Base-by-base conservation (phyloP, 2,888 invertebrate species). In the Galeruca laticollis region DNA sequence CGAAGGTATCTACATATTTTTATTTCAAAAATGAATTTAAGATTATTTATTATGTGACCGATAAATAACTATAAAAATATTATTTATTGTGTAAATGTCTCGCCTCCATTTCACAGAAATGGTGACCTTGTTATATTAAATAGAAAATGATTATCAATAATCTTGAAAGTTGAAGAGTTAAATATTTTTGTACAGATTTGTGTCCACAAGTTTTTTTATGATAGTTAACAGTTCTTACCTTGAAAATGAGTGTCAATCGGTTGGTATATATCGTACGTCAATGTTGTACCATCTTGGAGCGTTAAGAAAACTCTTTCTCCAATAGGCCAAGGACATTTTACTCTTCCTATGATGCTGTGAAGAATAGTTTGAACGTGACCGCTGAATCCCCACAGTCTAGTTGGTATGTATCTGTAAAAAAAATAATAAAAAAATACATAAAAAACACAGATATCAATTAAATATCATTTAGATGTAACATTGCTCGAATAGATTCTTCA, bases 311-410 rank as follows among this genome's bases (percentile, higher is more conserved):
- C 91, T 64, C 96, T 89, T 79, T 93, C 93, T 31, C 97, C 96
- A 78, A 93, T 91, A 0, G 95, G 94, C 92, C 94, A 94, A 63
- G 96, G 96, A 81, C 96, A 95, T 73, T 93, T 91, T 26, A 96
- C 93, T 67, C 97, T 90, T 26, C 95, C 94, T 72, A 95, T 92
- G 75, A 94, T 89, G 80, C 96, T 97, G 86, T 97, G 97, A 63
- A 97, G 87, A 70, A 97, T 93, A 1, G 97, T 97, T 85, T 98
- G 97, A 20, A 97, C 91, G 85, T 98, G 97, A 11, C 97, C 97
- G 85, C 96, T 97, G 85, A 95, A 96, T 69, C 98, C 98, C 97
- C 97, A 98, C 77, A 97, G 85, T 76, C 94, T 88, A 60, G 97
- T 95, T 60, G 97, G 97, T 77, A 93, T 88, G 86, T 97, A 97